These are phyloP conservation scores for Melangyna quadrimaculata DNA, from an alignment of 2,888 invertebrate species.

Conservation along the genomic window DNA sequence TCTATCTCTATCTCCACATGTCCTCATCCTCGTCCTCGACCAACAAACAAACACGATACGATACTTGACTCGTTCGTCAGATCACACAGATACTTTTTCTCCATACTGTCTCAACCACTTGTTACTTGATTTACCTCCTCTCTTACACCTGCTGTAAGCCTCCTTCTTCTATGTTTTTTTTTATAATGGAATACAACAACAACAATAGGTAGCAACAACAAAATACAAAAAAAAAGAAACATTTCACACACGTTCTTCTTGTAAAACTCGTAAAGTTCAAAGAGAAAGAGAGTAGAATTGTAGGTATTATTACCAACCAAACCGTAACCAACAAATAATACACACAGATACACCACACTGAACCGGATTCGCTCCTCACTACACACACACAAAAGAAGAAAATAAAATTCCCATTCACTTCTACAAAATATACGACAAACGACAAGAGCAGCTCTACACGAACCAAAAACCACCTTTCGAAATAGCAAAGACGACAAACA, in stretches of 20 bases:
- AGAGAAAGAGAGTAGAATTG: constrained; percentile 57
- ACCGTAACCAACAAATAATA: constrained; percentile 8
- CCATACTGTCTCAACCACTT: constrained; percentile 57
- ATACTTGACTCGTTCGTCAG: background rate
- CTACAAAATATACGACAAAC: background rate
- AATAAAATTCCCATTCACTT: constrained; percentile 70
- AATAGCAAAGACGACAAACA: constrained; percentile 44
- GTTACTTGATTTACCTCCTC: constrained; percentile 47
- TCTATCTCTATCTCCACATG: constrained; percentile 40
- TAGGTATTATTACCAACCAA: constrained; percentile 31
- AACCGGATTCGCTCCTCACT: constrained; percentile 59
- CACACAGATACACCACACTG: constrained; percentile 5
- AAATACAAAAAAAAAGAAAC: background rate
- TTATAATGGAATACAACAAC: background rate
- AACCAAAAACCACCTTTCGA: constrained; percentile 62
- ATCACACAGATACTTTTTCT: constrained; percentile 55
- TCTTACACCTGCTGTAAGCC: constrained; percentile 15
- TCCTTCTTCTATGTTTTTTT: background rate
- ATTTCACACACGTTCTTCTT: constrained; percentile 58
- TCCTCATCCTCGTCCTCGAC: constrained; percentile 2
- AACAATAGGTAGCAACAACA: background rate
- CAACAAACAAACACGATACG: background rate
- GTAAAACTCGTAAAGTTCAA: constrained; percentile 60
- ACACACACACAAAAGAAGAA: constrained; percentile 35
- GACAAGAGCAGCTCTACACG: background rate